Evolutionary conservation across 2,888 invertebrate genomes (phyloP), one percentile per base, ranked within the genome.

Genomic region (Apotomis capreana): DNA sequence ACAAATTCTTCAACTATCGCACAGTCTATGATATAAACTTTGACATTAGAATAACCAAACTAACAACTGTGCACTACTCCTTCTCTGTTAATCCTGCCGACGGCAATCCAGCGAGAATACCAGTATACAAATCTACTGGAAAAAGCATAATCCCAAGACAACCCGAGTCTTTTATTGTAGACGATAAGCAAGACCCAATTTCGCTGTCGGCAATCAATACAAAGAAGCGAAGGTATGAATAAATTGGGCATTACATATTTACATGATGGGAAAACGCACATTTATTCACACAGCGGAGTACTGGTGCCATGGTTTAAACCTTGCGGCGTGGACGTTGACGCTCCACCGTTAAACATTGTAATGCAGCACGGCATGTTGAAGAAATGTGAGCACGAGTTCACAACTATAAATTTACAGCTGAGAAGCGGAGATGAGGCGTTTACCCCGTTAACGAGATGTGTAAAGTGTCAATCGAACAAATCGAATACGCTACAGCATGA

Each of bases 391-490:
- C 52, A 52, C n/a, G 52, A 52, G n/a, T 52, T 52, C n/a, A 3
- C 3, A 52, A 52, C 52, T 1, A n/a, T n/a, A 1, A 52, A 52
- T n/a, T 10, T 52, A n/a, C 52, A 52, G 52, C 12, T 52, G 4
- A 52, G 52, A 52, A 52, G 52, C n/a, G 52, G 52, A 52, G 52
- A 52, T 10, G 52, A 52, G n/a, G 52, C 52, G n/a, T 52, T 52
- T n/a, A 52, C 52, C 0, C 52, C 52, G 5, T 5, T 52, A n/a
- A 52, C 52, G 3, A n/a, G 10, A 10, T 52, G 52, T 4, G n/a
- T n/a, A 10, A 52, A 52, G n/a, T 52, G 52, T 52, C 52, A 52
- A 52, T n/a, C n/a, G 2, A 52, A n/a, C 4, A 12, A 52, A n/a
- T 52, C 52, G 2, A 52, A 52, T 52, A n/a, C 52, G 3, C 5